Evolutionary conservation across 2,113 vertebrate species (phyloP).

Genomic region (Amblyornis subalaris): DNA sequence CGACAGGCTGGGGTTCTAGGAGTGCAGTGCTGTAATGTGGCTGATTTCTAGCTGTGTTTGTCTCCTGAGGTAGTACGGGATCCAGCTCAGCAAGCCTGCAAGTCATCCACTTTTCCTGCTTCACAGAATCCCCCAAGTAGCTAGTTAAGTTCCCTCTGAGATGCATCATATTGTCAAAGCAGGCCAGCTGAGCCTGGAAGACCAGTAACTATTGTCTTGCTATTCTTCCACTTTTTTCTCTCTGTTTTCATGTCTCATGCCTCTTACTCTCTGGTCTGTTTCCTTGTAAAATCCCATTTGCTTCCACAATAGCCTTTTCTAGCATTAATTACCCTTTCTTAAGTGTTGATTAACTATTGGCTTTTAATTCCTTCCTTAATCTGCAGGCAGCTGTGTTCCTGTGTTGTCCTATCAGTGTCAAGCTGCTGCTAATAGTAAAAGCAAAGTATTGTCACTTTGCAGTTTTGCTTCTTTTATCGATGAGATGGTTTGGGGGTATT

Average conservation of each 20-base stretch:
- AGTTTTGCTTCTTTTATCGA: not conserved
- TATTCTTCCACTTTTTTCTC: not conserved
- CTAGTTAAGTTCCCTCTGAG: not conserved
- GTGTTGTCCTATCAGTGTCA: not conserved
- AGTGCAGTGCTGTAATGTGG: not conserved
- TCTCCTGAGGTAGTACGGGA: not conserved
- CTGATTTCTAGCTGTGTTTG: not conserved
- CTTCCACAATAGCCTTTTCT: not conserved
- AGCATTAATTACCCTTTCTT: not conserved
- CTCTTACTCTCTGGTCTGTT: not conserved
- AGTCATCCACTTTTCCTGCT: not conserved
- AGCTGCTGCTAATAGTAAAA: not conserved
- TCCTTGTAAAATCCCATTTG: not conserved
- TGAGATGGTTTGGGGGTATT: not conserved
- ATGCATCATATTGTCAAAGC: not conserved
- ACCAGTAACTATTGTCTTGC: not conserved
- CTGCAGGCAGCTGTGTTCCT: not conserved
- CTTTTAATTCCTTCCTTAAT: not conserved
- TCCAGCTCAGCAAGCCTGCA: not conserved
- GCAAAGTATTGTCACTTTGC: not conserved
- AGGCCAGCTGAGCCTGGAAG: not conserved
- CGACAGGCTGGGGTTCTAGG: not conserved
- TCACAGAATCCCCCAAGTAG: not conserved
- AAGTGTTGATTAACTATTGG: not conserved
- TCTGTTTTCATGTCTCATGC: not conserved